Base-by-base conservation (phyloP, 2,113 vertebrate genomes). In the Antennarius striatus region DNA sequence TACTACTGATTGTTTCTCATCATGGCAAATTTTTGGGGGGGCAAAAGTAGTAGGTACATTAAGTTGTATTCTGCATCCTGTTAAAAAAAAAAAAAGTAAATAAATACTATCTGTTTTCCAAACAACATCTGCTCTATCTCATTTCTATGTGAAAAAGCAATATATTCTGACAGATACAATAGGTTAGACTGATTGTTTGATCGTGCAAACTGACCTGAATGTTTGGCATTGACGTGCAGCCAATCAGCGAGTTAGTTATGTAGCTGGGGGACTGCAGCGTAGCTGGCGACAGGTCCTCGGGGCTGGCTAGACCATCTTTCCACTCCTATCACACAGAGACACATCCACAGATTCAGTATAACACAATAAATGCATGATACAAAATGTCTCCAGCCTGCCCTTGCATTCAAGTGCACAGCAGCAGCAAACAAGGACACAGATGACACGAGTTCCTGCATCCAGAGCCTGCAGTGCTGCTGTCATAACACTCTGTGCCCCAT, bases 291-390 rank as follows among this genome's bases (percentile, higher is more conserved):
- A 88, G 87, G 73, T 91, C 87, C 63, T 91, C 85, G 0, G 90
- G 86, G 63, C 85, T 90, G 3, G 86, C 84, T 5, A 91, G 80
- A 53, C 85, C 80, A 52, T 92, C 91, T 75, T 85, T 92, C 90
- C 91, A 91, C 83, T 92, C 93, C 93, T 92, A 73, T 10, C 81
- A 75, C 56, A 82, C 3, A 84, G 29, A 79, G 65, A 71, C 6
- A 77, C 58, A 1, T 40, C 6, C 13, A 15, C 5, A 42, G 5
- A 11, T 43, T 82, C 56, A 76, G 22, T 68, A 49, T 62, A 43
- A 66, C 15, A 74, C 54, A 72, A 57, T 10, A 54, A 30, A 55
- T 71, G 30, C 43, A 64, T 47, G 32, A 56, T 46, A 49, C 17
- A 45, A 39, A 75, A 53, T 54, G 22, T 50, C 14, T 53, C 17